Percentiles rank a stretch among this genome's conserved stretches.
These are phyloP conservation scores for Dasypolia templi DNA, from an alignment of 2,888 invertebrate genomes.

Conservation along the genomic window DNA sequence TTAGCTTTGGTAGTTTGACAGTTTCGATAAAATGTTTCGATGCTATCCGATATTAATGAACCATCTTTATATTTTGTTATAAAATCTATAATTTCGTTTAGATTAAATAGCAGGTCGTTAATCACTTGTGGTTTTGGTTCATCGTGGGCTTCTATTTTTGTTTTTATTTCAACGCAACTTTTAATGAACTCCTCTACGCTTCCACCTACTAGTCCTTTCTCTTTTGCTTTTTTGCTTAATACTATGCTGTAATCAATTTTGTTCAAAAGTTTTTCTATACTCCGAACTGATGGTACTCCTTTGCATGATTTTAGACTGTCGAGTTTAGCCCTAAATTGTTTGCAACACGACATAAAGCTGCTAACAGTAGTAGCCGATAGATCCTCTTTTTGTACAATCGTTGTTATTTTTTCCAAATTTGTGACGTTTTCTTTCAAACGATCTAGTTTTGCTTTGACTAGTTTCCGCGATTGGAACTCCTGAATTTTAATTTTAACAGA, in stretches of 20 bases:
- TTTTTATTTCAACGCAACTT: conserved; percentile 71
- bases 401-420: conserved; percentile 65
- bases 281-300: conserved; percentile 12
- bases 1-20: conserved; percentile 66
- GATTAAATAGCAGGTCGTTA: conserved; percentile 62
- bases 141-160: conserved; percentile 39
- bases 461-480: conserved; percentile 34
- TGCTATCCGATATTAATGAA: conserved; percentile 61
- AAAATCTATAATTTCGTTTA: conserved; percentile 67
- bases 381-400: conserved; percentile 55
- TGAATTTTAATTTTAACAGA: conserved; percentile 68
- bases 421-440: conserved; percentile 62
- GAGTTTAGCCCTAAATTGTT: conserved; percentile 69
- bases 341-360: conserved; percentile 68
- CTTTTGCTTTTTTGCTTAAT: conserved; percentile 67
- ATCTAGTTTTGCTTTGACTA: conserved; percentile 53
- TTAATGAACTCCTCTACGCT: conserved; percentile 71
- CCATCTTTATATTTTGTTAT: conserved; percentile 67
- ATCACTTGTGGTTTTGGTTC: conserved; percentile 51
- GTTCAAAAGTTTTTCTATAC: conserved; percentile 54
- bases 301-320: conserved; percentile 51
- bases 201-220: conserved; percentile 65
- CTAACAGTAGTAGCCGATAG: conserved; percentile 62
- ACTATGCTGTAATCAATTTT: conserved; percentile 69
- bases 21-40: conserved; percentile 68